Conservation (phyloP, 2,888 invertebrate genomes). For the Nasonia oneida region DNA sequence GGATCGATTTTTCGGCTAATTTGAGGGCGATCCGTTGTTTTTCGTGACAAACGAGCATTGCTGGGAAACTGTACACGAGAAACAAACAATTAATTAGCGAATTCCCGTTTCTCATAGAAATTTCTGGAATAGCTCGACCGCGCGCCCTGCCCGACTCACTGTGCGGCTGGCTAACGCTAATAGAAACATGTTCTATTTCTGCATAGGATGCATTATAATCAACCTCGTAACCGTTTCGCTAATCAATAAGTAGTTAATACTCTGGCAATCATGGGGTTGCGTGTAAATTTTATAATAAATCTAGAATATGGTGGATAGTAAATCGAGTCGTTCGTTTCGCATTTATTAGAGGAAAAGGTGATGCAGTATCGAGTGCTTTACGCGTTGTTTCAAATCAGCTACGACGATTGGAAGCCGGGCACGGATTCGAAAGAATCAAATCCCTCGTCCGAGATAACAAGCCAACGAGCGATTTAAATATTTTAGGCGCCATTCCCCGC, state of each 20-base stretch:
- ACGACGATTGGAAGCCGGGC: not conserved
- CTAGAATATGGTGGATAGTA: not conserved
- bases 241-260: not conserved
- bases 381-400: not conserved
- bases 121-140: not conserved
- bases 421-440: not conserved
- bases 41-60: not conserved
- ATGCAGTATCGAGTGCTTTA: not conserved
- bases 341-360: not conserved
- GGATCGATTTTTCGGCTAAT: constrained; percentile 34
- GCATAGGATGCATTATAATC: not conserved
- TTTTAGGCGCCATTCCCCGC: not conserved
- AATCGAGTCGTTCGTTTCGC: not conserved
- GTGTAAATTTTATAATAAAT: not conserved
- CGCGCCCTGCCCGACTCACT: not conserved
- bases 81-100: constrained; percentile 3
- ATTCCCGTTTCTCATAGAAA: not conserved
- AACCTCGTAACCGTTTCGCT: not conserved
- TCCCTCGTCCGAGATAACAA: not conserved
- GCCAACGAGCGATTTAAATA: constrained; percentile 9
- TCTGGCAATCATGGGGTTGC: not conserved
- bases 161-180: not conserved
- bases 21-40: not conserved
- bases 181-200: constrained; percentile 10
- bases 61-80: not conserved